phyloP scores from a whole-genome alignment of 2,797 vertebrate species.

The Cetoscarus ocellatus region DNA sequence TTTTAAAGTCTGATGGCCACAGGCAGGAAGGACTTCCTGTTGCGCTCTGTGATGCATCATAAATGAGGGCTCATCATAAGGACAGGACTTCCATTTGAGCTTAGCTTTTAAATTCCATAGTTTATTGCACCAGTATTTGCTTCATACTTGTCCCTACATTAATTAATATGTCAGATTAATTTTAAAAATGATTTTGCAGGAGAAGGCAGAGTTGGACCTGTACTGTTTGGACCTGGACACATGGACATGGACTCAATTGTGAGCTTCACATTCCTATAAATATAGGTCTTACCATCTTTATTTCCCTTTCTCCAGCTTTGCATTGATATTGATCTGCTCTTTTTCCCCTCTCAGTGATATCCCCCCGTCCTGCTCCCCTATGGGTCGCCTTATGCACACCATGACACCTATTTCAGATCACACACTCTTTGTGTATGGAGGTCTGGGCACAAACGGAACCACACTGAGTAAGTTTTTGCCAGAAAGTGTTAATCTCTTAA shows the following conservation, averaged over 20 bases:
- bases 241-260: constrained; percentile 95
- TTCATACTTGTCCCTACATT: no score
- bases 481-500: not conserved
- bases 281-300: not conserved
- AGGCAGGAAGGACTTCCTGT: no score
- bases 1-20: no score
- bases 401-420: constrained; percentile 88
- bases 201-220: constrained; percentile 90
- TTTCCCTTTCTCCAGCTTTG: not conserved
- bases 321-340: not conserved
- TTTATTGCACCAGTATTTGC: no score
- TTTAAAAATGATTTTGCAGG: constrained; percentile 76
- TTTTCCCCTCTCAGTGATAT: constrained; percentile 57
- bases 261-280: constrained; percentile 37
- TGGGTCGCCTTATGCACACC: constrained; percentile 93
- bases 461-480: constrained; percentile 89
- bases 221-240: constrained; percentile 92
- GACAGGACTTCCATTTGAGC: no score
- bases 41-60: no score
- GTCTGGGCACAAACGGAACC: constrained; percentile 87
- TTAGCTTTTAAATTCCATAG: no score
- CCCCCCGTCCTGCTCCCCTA: constrained; percentile 70
- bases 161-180: not conserved
- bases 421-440: constrained; percentile 92
- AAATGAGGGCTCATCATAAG: no score